Conservation (phyloP, 2,888 invertebrate species). For the Oxyscelio sp. region DNA sequence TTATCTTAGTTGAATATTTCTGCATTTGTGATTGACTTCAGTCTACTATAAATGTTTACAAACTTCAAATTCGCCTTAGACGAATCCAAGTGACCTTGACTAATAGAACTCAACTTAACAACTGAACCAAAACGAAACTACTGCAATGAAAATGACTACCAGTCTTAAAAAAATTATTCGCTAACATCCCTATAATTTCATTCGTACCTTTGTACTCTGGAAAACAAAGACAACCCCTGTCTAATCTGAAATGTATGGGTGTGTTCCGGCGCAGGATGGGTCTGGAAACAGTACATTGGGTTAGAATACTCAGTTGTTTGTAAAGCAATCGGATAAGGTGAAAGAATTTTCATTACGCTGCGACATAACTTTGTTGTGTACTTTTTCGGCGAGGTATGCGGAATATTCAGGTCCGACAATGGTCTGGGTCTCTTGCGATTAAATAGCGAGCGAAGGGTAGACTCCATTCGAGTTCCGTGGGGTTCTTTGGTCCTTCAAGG, state of each 20-base stretch:
- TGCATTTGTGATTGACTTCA: too few species aligned
- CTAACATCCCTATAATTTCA: too few species aligned
- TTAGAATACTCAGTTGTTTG: constrained; percentile 27
- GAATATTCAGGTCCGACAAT: constrained; percentile 62
- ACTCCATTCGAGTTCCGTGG: constrained; percentile 47
- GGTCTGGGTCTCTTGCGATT: constrained; percentile 57
- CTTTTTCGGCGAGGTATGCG: constrained; percentile 58
- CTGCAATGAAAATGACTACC: too few species aligned
- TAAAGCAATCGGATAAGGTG: constrained; percentile 55
- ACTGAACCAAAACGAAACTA: too few species aligned
- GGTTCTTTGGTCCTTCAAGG: constrained; percentile 60
- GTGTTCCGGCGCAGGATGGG: background rate
- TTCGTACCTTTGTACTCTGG: too few species aligned
- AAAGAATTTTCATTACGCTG: constrained; percentile 69
- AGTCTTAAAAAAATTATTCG: too few species aligned
- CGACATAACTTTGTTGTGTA: constrained; percentile 55
- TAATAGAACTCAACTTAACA: too few species aligned
- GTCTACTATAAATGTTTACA: too few species aligned
- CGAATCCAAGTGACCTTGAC: too few species aligned
- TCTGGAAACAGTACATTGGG: constrained; percentile 12
- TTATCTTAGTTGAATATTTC: too few species aligned
- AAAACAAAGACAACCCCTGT: background rate
- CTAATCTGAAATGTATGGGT: background rate
- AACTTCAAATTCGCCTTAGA: too few species aligned
- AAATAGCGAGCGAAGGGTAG: constrained; percentile 68